phyloP scores from a whole-genome alignment of 2,113 vertebrate genomes.

The Oncorhynchus tshawytscha region DNA sequence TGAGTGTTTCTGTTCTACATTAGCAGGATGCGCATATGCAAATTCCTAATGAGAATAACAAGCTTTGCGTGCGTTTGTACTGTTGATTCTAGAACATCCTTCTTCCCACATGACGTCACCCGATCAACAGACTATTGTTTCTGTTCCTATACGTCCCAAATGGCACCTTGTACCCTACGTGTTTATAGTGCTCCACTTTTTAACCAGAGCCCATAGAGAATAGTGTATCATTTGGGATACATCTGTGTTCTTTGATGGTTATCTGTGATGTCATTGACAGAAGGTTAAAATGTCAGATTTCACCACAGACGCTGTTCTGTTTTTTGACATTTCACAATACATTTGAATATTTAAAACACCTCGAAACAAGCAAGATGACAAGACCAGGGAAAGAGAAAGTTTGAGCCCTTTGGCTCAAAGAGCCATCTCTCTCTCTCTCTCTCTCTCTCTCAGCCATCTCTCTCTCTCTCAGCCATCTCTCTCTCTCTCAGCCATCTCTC shows the following conservation, averaged over 20 bases:
- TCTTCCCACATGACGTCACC: background rate
- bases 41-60: background rate
- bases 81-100: background rate
- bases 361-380: background rate
- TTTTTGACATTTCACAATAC: background rate
- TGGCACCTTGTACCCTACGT: no score
- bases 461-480: no score
- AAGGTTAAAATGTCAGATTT: background rate
- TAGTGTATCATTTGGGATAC: no score
- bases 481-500: conserved; percentile 28
- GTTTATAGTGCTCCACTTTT: no score
- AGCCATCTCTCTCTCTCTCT: no score
- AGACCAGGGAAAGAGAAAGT: background rate
- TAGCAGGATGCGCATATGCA: background rate
- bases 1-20: background rate
- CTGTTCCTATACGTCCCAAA: no score
- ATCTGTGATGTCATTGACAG: background rate
- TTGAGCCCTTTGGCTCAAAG: background rate
- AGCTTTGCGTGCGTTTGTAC: background rate
- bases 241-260: background rate
- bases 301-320: background rate
- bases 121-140: background rate
- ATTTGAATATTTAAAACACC: background rate
- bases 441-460: conserved; percentile 13
- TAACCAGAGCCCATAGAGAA: no score